Percentiles rank a stretch among this genome's conserved stretches.
Evolutionary conservation across 2,888 invertebrate genomes (phyloP).

Genomic region (Lithophane leautieri): DNA sequence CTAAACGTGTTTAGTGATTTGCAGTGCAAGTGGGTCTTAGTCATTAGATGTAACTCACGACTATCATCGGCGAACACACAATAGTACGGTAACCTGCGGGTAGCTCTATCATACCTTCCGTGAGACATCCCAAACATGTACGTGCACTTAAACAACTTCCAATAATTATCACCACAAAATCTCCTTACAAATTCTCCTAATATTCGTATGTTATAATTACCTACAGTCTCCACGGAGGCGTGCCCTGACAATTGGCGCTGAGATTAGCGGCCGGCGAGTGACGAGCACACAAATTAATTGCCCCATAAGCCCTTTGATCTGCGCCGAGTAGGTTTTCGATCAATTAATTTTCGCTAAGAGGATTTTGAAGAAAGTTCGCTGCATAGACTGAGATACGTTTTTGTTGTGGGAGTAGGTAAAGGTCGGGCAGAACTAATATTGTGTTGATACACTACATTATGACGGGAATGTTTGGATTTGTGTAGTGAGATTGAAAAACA

Average conservation of each 20-base stretch:
- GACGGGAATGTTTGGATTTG: constrained; percentile 15
- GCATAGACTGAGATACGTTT: constrained; percentile 23
- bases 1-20: too few relatives aligned
- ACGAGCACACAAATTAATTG: constrained; percentile 67
- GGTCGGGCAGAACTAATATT: constrained; percentile 1
- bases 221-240: constrained; percentile 42
- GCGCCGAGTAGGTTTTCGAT: constrained; percentile 57
- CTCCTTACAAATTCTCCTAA: constrained; percentile 5
- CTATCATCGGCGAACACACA: not conserved
- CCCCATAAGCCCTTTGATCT: constrained; percentile 66
- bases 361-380: constrained; percentile 53
- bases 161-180: constrained; percentile 3
- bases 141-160: not conserved
- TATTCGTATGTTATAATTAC: constrained; percentile 51
- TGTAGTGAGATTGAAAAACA: constrained; percentile 35
- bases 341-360: constrained; percentile 63
- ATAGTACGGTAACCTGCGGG: not conserved
- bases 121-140: not conserved
- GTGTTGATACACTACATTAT: constrained; percentile 1
- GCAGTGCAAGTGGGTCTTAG: too few relatives aligned
- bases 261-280: constrained; percentile 63
- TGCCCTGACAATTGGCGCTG: constrained; percentile 59
- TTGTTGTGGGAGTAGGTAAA: not conserved
- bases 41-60: not conserved
- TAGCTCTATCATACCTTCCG: not conserved